Percentiles rank a stretch among this genome's conserved stretches.
These are phyloP conservation scores for Terebella lapidaria DNA, from an alignment of 2,888 invertebrate species.

Conservation along the genomic window DNA sequence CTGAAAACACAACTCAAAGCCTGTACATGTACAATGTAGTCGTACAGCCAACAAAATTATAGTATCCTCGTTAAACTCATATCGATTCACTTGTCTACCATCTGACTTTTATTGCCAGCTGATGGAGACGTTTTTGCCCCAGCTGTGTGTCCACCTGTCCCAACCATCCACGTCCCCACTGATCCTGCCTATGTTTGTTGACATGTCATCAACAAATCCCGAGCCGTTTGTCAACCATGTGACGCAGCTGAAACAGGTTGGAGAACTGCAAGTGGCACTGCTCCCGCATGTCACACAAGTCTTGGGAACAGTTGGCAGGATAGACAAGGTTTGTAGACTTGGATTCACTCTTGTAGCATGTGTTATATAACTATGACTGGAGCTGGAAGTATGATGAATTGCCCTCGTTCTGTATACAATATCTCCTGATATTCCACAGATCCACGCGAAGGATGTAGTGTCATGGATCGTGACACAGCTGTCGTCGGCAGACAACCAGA, in stretches of 20 bases:
- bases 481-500: conserved; percentile 66
- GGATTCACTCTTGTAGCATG: background rate
- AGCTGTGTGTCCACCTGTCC: conserved; percentile 72
- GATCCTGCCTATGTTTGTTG: conserved; percentile 70
- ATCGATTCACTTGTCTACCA: too few species aligned
- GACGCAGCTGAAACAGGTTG: conserved; percentile 61
- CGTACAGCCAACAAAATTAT: too few species aligned
- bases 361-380: too few species aligned
- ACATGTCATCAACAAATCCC: conserved; percentile 69
- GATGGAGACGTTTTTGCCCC: conserved; percentile 75
- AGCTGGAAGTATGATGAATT: too few species aligned
- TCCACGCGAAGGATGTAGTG: conserved; percentile 74
- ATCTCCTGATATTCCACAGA: too few species aligned
- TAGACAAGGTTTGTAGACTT: conserved; percentile 42
- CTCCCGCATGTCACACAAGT: conserved; percentile 47
- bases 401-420: too few species aligned
- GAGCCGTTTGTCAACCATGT: conserved; percentile 69
- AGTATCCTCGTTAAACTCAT: too few species aligned
- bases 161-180: conserved; percentile 61
- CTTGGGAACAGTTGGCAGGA: conserved; percentile 51
- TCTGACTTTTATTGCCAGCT: conserved; percentile 57
- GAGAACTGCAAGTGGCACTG: conserved; percentile 44
- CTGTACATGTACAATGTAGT: too few species aligned
- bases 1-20: too few species aligned
- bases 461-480: conserved; percentile 76